Evolutionary conservation across 1,140 invertebrate species (phyloP).

Genomic region (Papilio xuthus): DNA sequence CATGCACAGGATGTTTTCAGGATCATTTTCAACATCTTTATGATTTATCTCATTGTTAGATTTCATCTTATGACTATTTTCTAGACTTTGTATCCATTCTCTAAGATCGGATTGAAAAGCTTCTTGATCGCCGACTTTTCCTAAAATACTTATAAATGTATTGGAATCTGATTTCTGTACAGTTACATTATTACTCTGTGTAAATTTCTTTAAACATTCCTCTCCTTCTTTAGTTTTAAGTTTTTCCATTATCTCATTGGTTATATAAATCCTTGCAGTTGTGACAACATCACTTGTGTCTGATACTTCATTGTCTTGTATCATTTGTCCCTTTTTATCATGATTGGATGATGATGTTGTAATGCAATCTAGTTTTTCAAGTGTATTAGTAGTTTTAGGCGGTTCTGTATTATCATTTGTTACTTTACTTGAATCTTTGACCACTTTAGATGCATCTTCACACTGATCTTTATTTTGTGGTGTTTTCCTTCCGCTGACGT

Average conservation of each 20-base stretch:
- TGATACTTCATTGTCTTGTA: conserved; percentile 75
- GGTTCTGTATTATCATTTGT: conserved; percentile 45
- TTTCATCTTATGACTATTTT: conserved; percentile 43
- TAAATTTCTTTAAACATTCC: conserved; percentile 64
- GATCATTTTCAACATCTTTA: conserved; percentile 45
- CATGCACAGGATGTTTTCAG: conserved; percentile 51
- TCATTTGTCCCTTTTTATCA: conserved; percentile 70
- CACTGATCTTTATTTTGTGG: conserved; percentile 46
- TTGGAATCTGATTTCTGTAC: conserved; percentile 67
- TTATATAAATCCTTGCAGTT: conserved; percentile 76
- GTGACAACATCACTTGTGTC: conserved; percentile 70
- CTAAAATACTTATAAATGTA: conserved; percentile 77
- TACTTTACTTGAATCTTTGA: conserved; percentile 32
- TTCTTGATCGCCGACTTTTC: conserved; percentile 76
- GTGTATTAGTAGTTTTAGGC: conserved; percentile 43
- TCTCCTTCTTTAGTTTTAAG: conserved; percentile 74
- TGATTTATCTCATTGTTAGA: conserved; percentile 55
- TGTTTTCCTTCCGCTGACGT: conserved; percentile 49
- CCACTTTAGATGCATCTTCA: conserved; percentile 38
- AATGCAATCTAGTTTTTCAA: conserved; percentile 60
- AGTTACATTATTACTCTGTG: conserved; percentile 71
- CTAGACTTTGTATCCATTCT: conserved; percentile 61
- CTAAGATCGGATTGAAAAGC: conserved; percentile 75
- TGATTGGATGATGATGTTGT: conserved; percentile 56
- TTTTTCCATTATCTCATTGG: conserved; percentile 72